Evolutionary conservation across 2,888 invertebrate species (phyloP).

Genomic region (Stenoptilia bipunctidactyla): DNA sequence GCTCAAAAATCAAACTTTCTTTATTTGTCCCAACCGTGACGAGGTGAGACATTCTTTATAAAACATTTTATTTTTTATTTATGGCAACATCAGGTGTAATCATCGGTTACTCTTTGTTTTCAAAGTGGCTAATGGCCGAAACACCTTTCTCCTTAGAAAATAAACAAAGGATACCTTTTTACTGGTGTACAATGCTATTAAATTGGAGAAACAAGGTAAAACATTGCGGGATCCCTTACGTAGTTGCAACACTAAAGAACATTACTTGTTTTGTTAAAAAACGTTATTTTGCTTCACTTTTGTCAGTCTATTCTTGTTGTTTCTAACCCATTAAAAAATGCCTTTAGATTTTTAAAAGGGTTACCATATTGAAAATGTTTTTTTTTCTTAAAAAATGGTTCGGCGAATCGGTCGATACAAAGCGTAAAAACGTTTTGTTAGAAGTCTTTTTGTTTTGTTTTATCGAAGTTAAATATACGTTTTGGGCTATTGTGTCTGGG

Average conservation of each 20-base stretch:
- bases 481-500: conserved; percentile 59
- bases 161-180: conserved; percentile 45
- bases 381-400: conserved; percentile 42
- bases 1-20: conserved; percentile 31
- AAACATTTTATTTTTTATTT: too few relatives aligned
- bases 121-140: conserved; percentile 48
- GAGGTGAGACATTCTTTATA: conserved; percentile 60
- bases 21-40: conserved; percentile 41
- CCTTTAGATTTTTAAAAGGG: conserved; percentile 49
- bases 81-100: conserved; percentile 58
- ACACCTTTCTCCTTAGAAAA: conserved; percentile 46
- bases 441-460: conserved; percentile 55
- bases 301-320: conserved; percentile 17
- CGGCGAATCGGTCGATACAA: conserved; percentile 61
- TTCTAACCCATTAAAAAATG: conserved; percentile 43
- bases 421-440: conserved; percentile 51
- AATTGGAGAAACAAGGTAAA: conserved; percentile 55
- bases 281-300: conserved; percentile 3
- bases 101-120: conserved; percentile 43
- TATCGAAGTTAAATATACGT: conserved; percentile 64
- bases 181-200: conserved; percentile 64
- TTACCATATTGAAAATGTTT: conserved; percentile 30
- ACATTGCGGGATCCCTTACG: conserved; percentile 57
- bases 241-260: conserved; percentile 23
- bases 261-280: conserved; percentile 15